These are phyloP conservation scores for Theristus sp. DNA, from an alignment of 2,888 invertebrate genomes.

Conservation along the genomic window DNA sequence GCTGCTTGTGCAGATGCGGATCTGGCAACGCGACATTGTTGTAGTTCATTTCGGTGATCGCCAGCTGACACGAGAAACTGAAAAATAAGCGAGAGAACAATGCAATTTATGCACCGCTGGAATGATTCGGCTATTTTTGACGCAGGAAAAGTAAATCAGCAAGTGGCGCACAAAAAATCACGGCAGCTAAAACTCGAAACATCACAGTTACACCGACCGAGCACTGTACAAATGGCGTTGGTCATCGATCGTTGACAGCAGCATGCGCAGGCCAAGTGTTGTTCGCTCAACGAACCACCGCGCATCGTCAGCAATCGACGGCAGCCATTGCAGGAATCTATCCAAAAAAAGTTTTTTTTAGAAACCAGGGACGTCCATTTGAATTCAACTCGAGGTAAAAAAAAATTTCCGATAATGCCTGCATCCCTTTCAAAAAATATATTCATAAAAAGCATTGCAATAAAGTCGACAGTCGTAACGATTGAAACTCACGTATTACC, in stretches of 20 bases:
- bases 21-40: neutral
- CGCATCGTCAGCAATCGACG: slow-evolving; percentile 46
- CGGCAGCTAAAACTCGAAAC: slow-evolving; percentile 2
- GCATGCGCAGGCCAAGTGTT: slow-evolving; percentile 37
- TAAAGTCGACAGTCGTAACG: neutral
- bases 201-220: slow-evolving; percentile 26
- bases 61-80: slow-evolving; percentile 45
- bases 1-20: too few relatives aligned
- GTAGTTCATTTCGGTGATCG: slow-evolving; percentile 43
- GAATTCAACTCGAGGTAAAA: too few relatives aligned
- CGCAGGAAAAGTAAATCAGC: too few relatives aligned
- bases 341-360: too few relatives aligned
- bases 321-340: slow-evolving; percentile 52
- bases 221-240: slow-evolving; percentile 35
- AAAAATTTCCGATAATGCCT: too few relatives aligned
- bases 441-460: too few relatives aligned
- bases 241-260: slow-evolving; percentile 35
- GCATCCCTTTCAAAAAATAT: too few relatives aligned
- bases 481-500: too few relatives aligned
- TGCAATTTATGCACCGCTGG: too few relatives aligned
- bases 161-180: too few relatives aligned
- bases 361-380: too few relatives aligned
- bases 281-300: slow-evolving; percentile 44
- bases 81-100: slow-evolving; percentile 3
- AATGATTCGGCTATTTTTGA: too few relatives aligned